Evolutionary conservation across 2,797 vertebrate genomes (phyloP), one percentile per base, ranked within the genome.

Genomic region (Scleropages formosus): DNA sequence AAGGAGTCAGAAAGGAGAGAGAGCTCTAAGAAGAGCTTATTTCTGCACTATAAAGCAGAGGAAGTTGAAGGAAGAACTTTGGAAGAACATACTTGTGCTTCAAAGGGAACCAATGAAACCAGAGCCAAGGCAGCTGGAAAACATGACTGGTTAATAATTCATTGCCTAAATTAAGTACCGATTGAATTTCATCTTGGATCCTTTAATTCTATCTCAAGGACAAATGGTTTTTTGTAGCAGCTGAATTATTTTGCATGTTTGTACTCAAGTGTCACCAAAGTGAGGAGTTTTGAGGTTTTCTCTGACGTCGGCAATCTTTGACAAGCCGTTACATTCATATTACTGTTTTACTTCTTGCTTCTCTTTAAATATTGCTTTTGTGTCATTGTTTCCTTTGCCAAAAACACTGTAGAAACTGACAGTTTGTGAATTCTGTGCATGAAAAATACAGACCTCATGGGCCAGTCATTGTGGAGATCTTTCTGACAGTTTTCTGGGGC

Each of bases 131-230:
- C 20, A 73, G 71, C 59, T 73, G 1, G 12, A 61, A 58, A 73
- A 46, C 71, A 73, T 58, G 31, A 39, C 12, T 39, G 39, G 82
- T 87, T 79, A 86, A 88, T 88, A 84, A 87, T 86, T 87, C 80
- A 85, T 60, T 31, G 31, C 22, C 64, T 49, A 12, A 77, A 78
- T 80, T 11, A 56, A 78, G 70, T 51, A 63, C 60, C 59, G 13
- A 39, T 44, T 64, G 2, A 46, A 26, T 64, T 44, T 62, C 20
- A 26, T 62, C 44, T 74, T 49, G 24, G 13, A 49, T 62, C 24
- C 59, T 63, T 74, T 74, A 59, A 62, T 63, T 44, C 15, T 11
- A 60, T 74, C 20, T 49, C 15, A 63, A 60, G 31, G 63, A 71
- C 69, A 71, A 71, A 71, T 71, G 58, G 47, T 49, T 63, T 18